Conservation (phyloP, 1,140 invertebrate genomes). For the Anagrus nilaparvatae region DNA sequence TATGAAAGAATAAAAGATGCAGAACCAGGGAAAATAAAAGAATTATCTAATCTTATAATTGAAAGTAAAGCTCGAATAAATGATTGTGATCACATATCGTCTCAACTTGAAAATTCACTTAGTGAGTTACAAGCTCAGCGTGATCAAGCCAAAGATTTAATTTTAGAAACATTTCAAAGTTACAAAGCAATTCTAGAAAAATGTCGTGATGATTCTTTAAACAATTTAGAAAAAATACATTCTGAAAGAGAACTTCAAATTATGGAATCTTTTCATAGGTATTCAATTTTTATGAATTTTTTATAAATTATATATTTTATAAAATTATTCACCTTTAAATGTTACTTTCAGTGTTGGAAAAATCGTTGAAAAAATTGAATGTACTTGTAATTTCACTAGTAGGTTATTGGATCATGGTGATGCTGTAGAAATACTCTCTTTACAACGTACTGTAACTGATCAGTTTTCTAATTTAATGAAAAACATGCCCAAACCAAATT, state of each 20-base stretch:
- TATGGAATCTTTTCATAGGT: slow-evolving; percentile 74
- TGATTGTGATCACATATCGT: slow-evolving; percentile 63
- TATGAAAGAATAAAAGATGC: slow-evolving; percentile 67
- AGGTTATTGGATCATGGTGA: slow-evolving; percentile 72
- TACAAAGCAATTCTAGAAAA: slow-evolving; percentile 76
- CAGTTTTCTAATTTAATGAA: slow-evolving; percentile 70
- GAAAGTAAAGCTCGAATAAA: slow-evolving; percentile 63
- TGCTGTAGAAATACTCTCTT: slow-evolving; percentile 67
- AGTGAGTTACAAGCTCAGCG: slow-evolving; percentile 75
- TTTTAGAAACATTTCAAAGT: slow-evolving; percentile 74
- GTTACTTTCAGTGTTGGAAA: slow-evolving; percentile 53
- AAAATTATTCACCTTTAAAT: slow-evolving; percentile 4
- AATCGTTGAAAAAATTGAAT: slow-evolving; percentile 69
- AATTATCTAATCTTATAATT: slow-evolving; percentile 58
- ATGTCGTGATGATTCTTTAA: slow-evolving; percentile 60
- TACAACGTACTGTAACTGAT: slow-evolving; percentile 64
- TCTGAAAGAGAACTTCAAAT: slow-evolving; percentile 75
- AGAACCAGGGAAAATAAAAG: slow-evolving; percentile 62
- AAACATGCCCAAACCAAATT: slow-evolving; percentile 67
- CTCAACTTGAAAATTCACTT: slow-evolving; percentile 63
- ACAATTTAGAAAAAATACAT: slow-evolving; percentile 70
- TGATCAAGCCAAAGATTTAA: slow-evolving; percentile 73
- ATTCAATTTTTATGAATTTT: slow-evolving; percentile 8
- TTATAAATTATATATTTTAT: not conserved
- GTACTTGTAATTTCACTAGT: slow-evolving; percentile 72